These are phyloP conservation scores for Mobula hypostoma DNA, from an alignment of 2,113 vertebrate species.

Conservation along the genomic window DNA sequence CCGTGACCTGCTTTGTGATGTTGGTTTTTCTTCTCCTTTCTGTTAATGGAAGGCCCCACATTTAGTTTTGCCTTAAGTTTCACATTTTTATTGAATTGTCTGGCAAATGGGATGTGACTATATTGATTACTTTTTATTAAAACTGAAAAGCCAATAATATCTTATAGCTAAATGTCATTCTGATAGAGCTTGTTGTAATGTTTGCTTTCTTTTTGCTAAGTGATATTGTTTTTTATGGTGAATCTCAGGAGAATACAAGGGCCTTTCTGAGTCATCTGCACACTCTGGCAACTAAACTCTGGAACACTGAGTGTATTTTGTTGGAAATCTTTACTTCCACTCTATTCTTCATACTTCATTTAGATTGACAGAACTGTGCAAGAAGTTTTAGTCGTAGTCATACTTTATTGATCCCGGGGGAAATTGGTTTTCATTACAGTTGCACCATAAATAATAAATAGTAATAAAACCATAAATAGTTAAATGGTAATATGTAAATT, in stretches of 20 bases:
- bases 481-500: too few relatives aligned
- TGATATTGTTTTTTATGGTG: conserved; percentile 7
- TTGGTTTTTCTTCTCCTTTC: neutral
- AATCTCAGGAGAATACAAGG: neutral
- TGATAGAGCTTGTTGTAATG: neutral
- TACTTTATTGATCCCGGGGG: too few relatives aligned
- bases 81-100: conserved; percentile 1
- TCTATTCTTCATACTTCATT: neutral
- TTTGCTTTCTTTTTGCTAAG: conserved; percentile 1
- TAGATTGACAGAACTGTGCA: too few relatives aligned
- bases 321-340: neutral
- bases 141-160: neutral
- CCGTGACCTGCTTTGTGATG: neutral
- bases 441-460: too few relatives aligned
- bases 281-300: too few relatives aligned
- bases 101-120: neutral
- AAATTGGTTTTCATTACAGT: too few relatives aligned
- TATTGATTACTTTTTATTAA: conserved; percentile 38
- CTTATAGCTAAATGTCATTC: neutral
- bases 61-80: neutral
- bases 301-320: neutral
- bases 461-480: too few relatives aligned
- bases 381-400: too few relatives aligned
- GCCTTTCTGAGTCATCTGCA: neutral
- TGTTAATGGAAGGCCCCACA: neutral